These are phyloP conservation scores for Resseliella maxima DNA, from an alignment of 2,888 invertebrate species.

Conservation along the genomic window DNA sequence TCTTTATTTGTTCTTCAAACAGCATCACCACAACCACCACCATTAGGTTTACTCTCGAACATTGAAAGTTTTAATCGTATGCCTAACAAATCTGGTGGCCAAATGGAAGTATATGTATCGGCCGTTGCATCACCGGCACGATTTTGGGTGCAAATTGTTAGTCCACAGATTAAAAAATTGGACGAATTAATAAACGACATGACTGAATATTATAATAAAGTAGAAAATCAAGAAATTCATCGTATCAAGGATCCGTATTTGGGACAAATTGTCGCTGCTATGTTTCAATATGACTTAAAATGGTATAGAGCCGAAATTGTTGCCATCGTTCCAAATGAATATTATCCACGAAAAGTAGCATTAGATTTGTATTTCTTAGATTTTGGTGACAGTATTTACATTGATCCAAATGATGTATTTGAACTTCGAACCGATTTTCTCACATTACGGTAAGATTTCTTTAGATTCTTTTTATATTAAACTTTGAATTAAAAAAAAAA, in stretches of 20 bases:
- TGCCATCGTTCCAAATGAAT: slow-evolving; percentile 71
- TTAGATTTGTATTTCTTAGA: slow-evolving; percentile 85
- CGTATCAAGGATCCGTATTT: slow-evolving; percentile 70
- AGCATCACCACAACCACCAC: slow-evolving; percentile 60
- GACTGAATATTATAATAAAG: slow-evolving; percentile 81
- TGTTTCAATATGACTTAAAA: slow-evolving; percentile 82
- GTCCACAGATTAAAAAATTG: slow-evolving; percentile 78
- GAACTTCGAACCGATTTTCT: slow-evolving; percentile 78
- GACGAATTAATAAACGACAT: slow-evolving; percentile 84
- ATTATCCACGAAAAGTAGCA: slow-evolving; percentile 72
- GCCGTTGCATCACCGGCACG: slow-evolving; percentile 82
- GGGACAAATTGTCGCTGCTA: slow-evolving; percentile 87
- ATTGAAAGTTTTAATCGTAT: not conserved
- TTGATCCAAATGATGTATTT: slow-evolving; percentile 75
- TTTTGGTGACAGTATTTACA: slow-evolving; percentile 84
- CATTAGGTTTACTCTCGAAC: not conserved
- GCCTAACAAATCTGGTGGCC: slow-evolving; percentile 67
- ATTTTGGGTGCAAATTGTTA: slow-evolving; percentile 90
- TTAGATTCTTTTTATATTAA: not conserved
- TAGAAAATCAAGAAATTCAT: slow-evolving; percentile 75
- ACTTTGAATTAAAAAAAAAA: no score
- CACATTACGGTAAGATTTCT: slow-evolving; percentile 63
- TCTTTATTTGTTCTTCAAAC: not conserved
- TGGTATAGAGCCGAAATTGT: slow-evolving; percentile 75
- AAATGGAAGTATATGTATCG: slow-evolving; percentile 87